A percentile compares a stretch with the other conserved stretches of the same genome.
phyloP scores from a whole-genome alignment of 1,140 invertebrate species.

The Pseudomyrmex concolor region DNA sequence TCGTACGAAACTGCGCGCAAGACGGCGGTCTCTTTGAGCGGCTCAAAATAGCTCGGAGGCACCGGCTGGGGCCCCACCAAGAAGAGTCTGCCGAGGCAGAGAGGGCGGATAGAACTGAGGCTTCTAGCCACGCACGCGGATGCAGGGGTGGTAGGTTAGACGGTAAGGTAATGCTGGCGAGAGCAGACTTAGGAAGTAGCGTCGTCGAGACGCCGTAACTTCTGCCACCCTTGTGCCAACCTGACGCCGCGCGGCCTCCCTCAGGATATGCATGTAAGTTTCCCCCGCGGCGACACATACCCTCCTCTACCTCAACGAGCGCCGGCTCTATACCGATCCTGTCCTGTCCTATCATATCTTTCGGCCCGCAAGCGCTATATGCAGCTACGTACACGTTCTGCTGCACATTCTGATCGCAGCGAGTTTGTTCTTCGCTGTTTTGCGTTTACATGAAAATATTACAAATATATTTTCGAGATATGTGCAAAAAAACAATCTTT shows the following conservation, averaged over 20 bases:
- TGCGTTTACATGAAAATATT: neutral
- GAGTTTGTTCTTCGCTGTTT: neutral
- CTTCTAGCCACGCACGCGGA: conserved; percentile 37
- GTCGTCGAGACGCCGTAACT: conserved; percentile 82
- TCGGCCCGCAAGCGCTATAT: conserved; percentile 24
- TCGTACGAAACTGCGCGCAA: conserved; percentile 66
- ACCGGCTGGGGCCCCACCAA: conserved; percentile 78
- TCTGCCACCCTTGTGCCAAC: conserved; percentile 79
- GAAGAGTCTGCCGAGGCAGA: conserved; percentile 36
- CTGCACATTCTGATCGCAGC: neutral
- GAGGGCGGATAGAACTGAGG: conserved; percentile 56
- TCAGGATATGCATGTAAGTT: conserved; percentile 79
- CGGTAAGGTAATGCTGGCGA: conserved; percentile 68
- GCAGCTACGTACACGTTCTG: neutral
- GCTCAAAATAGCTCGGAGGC: conserved; percentile 74
- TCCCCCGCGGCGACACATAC: conserved; percentile 76
- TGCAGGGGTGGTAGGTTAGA: conserved; percentile 59
- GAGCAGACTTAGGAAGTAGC: conserved; percentile 79
- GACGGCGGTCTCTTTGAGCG: conserved; percentile 68
- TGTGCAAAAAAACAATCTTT: neutral
- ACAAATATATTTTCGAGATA: neutral
- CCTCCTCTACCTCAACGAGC: conserved; percentile 60
- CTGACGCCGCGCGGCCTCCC: conserved; percentile 75
- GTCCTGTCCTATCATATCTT: conserved; percentile 77
- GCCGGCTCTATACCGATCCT: conserved; percentile 44